These are phyloP conservation scores for Tachystola acroxantha DNA, from an alignment of 2,888 invertebrate species.

Conservation along the genomic window DNA sequence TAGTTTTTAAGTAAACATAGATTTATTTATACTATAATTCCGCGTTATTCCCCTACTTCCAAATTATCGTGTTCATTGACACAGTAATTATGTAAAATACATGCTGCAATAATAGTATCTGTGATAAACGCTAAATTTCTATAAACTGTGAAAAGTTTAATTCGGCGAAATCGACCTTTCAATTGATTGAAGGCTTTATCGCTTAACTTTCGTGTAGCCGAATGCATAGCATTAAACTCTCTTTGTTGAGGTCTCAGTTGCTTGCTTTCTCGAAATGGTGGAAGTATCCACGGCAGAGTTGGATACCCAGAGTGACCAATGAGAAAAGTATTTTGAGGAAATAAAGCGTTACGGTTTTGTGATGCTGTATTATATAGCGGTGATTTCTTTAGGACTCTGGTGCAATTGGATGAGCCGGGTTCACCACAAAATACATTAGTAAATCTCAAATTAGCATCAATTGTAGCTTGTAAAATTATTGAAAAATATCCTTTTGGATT, in stretches of 20 bases:
- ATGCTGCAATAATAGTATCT: slow-evolving; percentile 51
- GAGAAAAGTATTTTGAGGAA: slow-evolving; percentile 47
- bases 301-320: slow-evolving; percentile 52
- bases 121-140: slow-evolving; percentile 52
- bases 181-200: slow-evolving; percentile 46
- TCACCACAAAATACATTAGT: slow-evolving; percentile 56
- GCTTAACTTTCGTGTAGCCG: slow-evolving; percentile 41
- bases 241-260: slow-evolving; percentile 44
- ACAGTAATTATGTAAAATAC: slow-evolving; percentile 55
- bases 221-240: slow-evolving; percentile 45
- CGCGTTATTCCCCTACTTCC: slow-evolving; percentile 18
- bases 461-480: slow-evolving; percentile 46
- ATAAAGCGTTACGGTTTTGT: slow-evolving; percentile 37
- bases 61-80: slow-evolving; percentile 45
- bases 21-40: too few relatives aligned
- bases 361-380: slow-evolving; percentile 44
- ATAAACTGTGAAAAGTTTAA: slow-evolving; percentile 48
- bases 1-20: too few relatives aligned
- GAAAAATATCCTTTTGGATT: slow-evolving; percentile 53
- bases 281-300: slow-evolving; percentile 47
- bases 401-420: slow-evolving; percentile 47
- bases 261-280: slow-evolving; percentile 51
- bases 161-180: slow-evolving; percentile 44
- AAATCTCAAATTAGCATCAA: slow-evolving; percentile 46
- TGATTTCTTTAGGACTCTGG: slow-evolving; percentile 45